phyloP scores from a whole-genome alignment of 35 echinoderm and acorn worm genomes.

The Holothuria glaberrima region DNA sequence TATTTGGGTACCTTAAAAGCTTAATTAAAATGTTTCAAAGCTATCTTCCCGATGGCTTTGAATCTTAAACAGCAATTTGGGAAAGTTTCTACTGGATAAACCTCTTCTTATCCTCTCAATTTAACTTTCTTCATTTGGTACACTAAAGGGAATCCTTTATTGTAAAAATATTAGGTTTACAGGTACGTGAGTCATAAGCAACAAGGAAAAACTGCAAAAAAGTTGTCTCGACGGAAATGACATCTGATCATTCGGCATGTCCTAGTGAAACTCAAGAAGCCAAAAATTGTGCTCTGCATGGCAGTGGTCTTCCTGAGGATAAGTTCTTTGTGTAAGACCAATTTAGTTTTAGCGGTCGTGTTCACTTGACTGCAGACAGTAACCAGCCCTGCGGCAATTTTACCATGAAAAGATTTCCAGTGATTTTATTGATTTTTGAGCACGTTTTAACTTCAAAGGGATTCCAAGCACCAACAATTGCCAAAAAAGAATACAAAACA shows the following conservation, averaged over 20 bases:
- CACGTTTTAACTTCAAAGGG: slow-evolving; percentile 47
- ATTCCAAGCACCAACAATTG: slow-evolving; percentile 46
- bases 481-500: slow-evolving; percentile 18
- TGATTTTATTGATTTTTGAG: slow-evolving; percentile 54
- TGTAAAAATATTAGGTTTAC: slow-evolving; percentile 24
- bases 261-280: slow-evolving; percentile 47
- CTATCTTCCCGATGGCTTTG: too few relatives aligned
- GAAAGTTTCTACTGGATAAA: too few relatives aligned
- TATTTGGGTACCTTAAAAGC: too few relatives aligned
- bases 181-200: slow-evolving; percentile 42
- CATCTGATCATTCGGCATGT: slow-evolving; percentile 48
- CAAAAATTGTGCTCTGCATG: slow-evolving; percentile 21
- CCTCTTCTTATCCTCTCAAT: background rate
- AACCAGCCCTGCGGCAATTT: slow-evolving; percentile 42
- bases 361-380: slow-evolving; percentile 52
- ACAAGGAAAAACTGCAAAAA: slow-evolving; percentile 26
- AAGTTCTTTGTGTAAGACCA: slow-evolving; percentile 24
- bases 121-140: background rate
- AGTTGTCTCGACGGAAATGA: slow-evolving; percentile 47
- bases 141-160: background rate
- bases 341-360: slow-evolving; percentile 13
- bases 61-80: too few relatives aligned
- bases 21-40: too few relatives aligned
- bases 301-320: background rate
- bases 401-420: slow-evolving; percentile 20